Evolutionary conservation across 2,888 invertebrate genomes (phyloP).

Genomic region (Polymixis flavicincta): DNA sequence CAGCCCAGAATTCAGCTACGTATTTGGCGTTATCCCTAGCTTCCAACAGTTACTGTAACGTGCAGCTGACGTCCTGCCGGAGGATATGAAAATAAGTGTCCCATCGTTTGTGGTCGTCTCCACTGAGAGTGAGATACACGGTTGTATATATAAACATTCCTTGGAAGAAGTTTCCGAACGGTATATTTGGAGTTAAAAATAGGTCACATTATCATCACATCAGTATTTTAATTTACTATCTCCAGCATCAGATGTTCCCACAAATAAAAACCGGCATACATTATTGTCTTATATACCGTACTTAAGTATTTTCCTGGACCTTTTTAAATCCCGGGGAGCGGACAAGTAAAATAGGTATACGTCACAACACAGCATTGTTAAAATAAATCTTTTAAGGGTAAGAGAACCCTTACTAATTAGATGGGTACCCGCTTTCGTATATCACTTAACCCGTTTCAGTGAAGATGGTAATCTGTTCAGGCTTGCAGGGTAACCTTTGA

Average conservation of each 20-base stretch:
- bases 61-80: too few relatives aligned
- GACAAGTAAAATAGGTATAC: conserved; percentile 23
- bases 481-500: conserved; percentile 32
- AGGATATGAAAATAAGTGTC: too few relatives aligned
- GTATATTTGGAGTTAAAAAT: not conserved
- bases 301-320: conserved; percentile 20
- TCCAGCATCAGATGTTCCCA: conserved; percentile 7
- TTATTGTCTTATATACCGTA: conserved; percentile 28
- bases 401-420: conserved; percentile 58
- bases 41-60: too few relatives aligned
- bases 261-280: conserved; percentile 1
- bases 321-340: conserved; percentile 48
- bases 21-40: too few relatives aligned
- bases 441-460: conserved; percentile 59
- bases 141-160: not conserved
- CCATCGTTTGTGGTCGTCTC: too few relatives aligned
- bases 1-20: too few relatives aligned
- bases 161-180: not conserved
- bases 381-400: conserved; percentile 57
- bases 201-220: not conserved
- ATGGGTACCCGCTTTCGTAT: conserved; percentile 53
- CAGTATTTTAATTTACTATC: not conserved
- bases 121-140: not conserved
- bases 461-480: conserved; percentile 55
- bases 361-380: conserved; percentile 46